Evolutionary conservation across 2,113 vertebrate species (phyloP).

Genomic region (Gracilinanus agilis): DNA sequence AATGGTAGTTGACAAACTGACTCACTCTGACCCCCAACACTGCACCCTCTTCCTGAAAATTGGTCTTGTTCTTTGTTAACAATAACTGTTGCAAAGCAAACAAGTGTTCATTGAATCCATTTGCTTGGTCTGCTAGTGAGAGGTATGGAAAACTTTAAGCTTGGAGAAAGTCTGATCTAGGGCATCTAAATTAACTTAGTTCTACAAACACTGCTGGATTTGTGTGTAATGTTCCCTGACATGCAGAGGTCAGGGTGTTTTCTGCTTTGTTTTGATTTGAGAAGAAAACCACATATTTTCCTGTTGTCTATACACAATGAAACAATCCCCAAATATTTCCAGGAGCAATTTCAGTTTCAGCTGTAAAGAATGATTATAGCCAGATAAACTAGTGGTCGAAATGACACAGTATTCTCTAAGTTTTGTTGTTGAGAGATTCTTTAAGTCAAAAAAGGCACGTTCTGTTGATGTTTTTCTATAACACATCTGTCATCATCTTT

Average conservation of each 20-base stretch:
- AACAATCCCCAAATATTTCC: not conserved
- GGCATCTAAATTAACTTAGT: not conserved
- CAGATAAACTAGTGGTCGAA: not conserved
- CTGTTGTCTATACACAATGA: not conserved
- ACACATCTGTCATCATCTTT: too few relatives aligned
- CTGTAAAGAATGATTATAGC: not conserved
- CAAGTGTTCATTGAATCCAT: constrained; percentile 21
- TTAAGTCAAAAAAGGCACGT: too few relatives aligned
- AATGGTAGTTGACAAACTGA: not conserved
- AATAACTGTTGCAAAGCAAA: not conserved
- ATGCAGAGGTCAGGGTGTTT: constrained; percentile 19
- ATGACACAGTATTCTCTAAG: not conserved
- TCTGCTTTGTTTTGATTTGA: constrained; percentile 17
- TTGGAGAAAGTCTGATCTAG: not conserved
- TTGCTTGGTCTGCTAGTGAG: constrained; percentile 4
- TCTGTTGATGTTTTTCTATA: too few relatives aligned
- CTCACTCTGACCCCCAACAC: not conserved
- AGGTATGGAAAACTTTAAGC: constrained; percentile 18
- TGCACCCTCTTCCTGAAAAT: not conserved
- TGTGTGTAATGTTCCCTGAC: constrained; percentile 29
- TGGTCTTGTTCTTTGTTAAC: not conserved
- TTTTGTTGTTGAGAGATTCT: not conserved
- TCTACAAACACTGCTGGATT: constrained; percentile 30
- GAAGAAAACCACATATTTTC: constrained; percentile 37
- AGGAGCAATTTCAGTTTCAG: not conserved